phyloP scores from a whole-genome alignment of 2,113 vertebrate genomes.

The Elephantulus edwardii region DNA sequence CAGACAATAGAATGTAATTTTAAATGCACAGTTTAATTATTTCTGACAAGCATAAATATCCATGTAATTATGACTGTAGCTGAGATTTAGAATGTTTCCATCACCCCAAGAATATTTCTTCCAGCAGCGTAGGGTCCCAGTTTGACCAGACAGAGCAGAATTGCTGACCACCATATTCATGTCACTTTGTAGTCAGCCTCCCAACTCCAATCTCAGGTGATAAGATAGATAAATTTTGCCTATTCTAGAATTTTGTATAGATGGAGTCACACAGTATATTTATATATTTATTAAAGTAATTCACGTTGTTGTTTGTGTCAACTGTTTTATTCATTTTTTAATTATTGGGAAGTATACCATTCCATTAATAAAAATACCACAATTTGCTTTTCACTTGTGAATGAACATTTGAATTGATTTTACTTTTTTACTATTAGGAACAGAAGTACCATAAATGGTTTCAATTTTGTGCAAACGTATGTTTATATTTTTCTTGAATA shows the following conservation, averaged over 20 bases:
- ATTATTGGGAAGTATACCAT: not conserved
- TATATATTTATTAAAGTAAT: conserved; percentile 2
- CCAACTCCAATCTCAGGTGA: no score
- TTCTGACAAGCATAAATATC: no score
- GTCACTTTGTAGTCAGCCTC: no score
- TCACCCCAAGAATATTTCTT: no score
- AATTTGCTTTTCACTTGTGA: not conserved
- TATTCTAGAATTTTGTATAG: conserved; percentile 14
- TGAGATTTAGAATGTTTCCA: no score
- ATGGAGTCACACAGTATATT: not conserved
- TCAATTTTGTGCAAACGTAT: not conserved
- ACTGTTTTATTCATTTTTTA: not conserved
- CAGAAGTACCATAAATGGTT: not conserved
- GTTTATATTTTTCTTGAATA: conserved; percentile 8
- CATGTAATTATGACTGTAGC: no score
- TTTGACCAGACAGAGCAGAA: no score
- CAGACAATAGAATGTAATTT: no score
- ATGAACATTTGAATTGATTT: conserved; percentile 14
- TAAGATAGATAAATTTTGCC: no score
- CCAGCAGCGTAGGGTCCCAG: no score
- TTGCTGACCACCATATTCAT: no score
- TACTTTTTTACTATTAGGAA: not conserved
- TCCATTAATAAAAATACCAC: not conserved
- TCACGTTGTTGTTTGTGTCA: not conserved
- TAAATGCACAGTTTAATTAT: no score